These are phyloP conservation scores for Megaceryle maxima DNA, from an alignment of 2,113 vertebrate species.

Conservation along the genomic window DNA sequence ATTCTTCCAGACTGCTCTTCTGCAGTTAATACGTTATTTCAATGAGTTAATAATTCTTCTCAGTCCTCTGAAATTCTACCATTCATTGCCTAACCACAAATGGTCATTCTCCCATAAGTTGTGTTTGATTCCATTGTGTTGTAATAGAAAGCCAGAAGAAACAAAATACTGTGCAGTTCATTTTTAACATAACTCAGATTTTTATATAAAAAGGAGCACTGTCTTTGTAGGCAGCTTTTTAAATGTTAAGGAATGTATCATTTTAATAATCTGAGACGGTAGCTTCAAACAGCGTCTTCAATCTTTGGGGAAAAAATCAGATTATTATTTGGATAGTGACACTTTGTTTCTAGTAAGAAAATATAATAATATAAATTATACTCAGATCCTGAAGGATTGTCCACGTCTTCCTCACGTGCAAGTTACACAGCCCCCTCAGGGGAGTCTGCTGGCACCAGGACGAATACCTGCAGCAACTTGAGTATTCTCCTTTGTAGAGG, in stretches of 20 bases:
- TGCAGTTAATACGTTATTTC: slow-evolving; percentile 55
- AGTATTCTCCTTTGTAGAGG: background rate
- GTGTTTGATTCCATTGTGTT: slow-evolving; percentile 70
- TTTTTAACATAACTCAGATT: slow-evolving; percentile 62
- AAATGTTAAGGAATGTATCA: background rate
- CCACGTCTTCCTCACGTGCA: background rate
- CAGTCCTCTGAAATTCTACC: slow-evolving; percentile 54
- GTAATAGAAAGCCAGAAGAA: slow-evolving; percentile 58
- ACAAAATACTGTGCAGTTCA: slow-evolving; percentile 52
- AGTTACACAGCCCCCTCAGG: accelerated
- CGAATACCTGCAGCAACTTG: background rate
- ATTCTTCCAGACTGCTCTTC: background rate
- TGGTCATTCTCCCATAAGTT: slow-evolving; percentile 75
- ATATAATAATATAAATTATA: background rate
- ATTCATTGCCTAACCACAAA: slow-evolving; percentile 71
- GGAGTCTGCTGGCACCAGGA: background rate
- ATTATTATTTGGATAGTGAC: background rate
- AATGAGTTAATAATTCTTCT: slow-evolving; percentile 60
- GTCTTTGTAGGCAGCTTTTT: slow-evolving; percentile 40
- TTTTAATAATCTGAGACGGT: background rate
- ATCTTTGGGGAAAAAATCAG: background rate
- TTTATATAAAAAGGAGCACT: slow-evolving; percentile 51
- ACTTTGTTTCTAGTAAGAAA: background rate
- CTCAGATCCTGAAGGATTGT: background rate
- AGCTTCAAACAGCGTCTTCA: background rate